Evolutionary conservation across 2,888 invertebrate genomes (phyloP).

Genomic region (Drosophila silvestris): DNA sequence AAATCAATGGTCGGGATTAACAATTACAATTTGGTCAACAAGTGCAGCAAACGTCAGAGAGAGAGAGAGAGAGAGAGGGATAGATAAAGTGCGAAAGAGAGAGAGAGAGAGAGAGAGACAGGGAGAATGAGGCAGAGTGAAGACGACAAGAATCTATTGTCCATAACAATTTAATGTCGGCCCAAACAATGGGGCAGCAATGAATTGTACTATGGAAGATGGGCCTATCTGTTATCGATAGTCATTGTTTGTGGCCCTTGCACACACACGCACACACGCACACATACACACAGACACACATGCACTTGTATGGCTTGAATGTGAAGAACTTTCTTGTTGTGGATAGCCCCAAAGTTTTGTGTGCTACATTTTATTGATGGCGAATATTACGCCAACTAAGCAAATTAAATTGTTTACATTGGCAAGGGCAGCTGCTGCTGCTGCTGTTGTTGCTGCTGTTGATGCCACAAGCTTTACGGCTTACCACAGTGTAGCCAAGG

Average conservation of each 20-base stretch:
- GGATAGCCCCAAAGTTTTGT: slow-evolving; percentile 23
- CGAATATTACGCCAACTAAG: slow-evolving; percentile 80
- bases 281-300: slow-evolving; percentile 1
- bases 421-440: slow-evolving; percentile 35
- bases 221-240: slow-evolving; percentile 60
- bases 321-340: slow-evolving; percentile 28
- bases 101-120: not conserved
- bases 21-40: slow-evolving; percentile 69
- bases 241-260: slow-evolving; percentile 64
- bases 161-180: slow-evolving; percentile 64
- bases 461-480: slow-evolving; percentile 25
- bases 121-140: not conserved
- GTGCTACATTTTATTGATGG: slow-evolving; percentile 69
- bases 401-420: slow-evolving; percentile 80
- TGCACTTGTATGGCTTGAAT: slow-evolving; percentile 4
- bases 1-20: slow-evolving; percentile 75
- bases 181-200: slow-evolving; percentile 18
- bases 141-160: slow-evolving; percentile 31
- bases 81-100: no score
- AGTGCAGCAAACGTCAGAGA: slow-evolving; percentile 15
- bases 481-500: slow-evolving; percentile 43
- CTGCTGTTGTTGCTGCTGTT: slow-evolving; percentile 2
- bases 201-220: slow-evolving; percentile 37
- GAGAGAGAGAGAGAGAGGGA: not conserved
- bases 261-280: slow-evolving; percentile 13